Evolutionary conservation across 2,888 invertebrate species (phyloP).

Genomic region (Mechanitis messenoides): DNA sequence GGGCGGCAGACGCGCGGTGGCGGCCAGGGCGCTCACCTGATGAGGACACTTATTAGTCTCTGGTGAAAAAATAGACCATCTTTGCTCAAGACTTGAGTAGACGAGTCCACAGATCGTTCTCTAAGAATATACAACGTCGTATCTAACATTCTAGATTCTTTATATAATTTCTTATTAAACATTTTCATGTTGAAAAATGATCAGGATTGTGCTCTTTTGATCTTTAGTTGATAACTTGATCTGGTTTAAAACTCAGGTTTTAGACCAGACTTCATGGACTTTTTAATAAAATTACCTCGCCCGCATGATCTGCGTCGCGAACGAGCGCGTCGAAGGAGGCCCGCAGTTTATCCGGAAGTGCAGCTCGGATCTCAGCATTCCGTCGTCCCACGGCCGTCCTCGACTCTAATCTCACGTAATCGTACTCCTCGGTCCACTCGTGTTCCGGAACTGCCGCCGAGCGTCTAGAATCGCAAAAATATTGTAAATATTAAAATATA

Average conservation of each 20-base stretch:
- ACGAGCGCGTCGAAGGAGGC: conserved; percentile 86
- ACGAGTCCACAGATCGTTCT: too few relatives aligned
- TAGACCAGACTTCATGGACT: too few relatives aligned
- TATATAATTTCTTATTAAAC: too few relatives aligned
- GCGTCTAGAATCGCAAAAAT: conserved; percentile 40
- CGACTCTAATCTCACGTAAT: conserved; percentile 91
- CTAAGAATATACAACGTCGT: too few relatives aligned
- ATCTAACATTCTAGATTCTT: too few relatives aligned
- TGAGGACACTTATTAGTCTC: neutral
- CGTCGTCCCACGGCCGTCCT: conserved; percentile 82
- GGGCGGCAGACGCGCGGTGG: conserved; percentile 77
- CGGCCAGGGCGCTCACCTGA: conserved; percentile 72
- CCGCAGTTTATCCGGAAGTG: conserved; percentile 83
- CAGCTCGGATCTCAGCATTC: conserved; percentile 83
- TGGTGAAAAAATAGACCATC: too few relatives aligned
- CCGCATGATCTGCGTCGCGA: conserved; percentile 81
- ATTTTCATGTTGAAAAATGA: too few relatives aligned
- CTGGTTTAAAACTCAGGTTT: too few relatives aligned
- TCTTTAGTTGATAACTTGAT: too few relatives aligned
- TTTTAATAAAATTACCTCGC: conserved; percentile 54
- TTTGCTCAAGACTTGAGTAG: too few relatives aligned
- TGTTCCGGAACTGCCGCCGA: conserved; percentile 63
- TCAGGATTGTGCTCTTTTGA: too few relatives aligned
- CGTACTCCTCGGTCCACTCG: conserved; percentile 90
- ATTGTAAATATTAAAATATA: neutral